Percentiles rank a stretch among this genome's conserved stretches.
Conservation (phyloP, 1,140 invertebrate species). For the Berghia stephanieae region DNA sequence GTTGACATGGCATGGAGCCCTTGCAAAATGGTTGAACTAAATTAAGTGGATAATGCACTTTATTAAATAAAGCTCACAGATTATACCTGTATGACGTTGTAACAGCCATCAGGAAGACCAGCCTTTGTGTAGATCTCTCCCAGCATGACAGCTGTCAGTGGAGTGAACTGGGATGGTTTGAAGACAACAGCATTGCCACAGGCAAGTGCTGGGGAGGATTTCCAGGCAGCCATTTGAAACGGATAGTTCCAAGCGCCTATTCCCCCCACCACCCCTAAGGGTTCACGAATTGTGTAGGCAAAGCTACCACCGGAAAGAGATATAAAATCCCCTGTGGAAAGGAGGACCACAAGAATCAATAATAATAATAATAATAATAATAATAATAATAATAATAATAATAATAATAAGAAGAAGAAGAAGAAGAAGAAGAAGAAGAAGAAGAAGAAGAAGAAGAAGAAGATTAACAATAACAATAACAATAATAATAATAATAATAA, state of each 20-base stretch:
- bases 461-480: no score
- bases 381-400: no score
- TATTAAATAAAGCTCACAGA: background rate
- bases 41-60: background rate
- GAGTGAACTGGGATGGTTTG: slow-evolving; percentile 71
- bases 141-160: slow-evolving; percentile 70
- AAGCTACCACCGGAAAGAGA: slow-evolving; percentile 63
- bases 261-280: slow-evolving; percentile 70
- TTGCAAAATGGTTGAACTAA: background rate
- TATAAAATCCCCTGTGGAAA: slow-evolving; percentile 62
- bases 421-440: background rate
- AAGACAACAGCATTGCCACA: slow-evolving; percentile 72
- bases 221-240: slow-evolving; percentile 70
- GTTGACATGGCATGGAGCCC: background rate
- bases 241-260: slow-evolving; percentile 74
- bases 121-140: slow-evolving; percentile 69
- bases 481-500: background rate
- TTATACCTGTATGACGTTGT: slow-evolving; percentile 72
- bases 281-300: slow-evolving; percentile 68
- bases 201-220: slow-evolving; percentile 70
- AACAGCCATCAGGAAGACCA: slow-evolving; percentile 70
- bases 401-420: no score
- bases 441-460: no score
- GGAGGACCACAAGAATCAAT: no score
- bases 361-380: background rate